phyloP scores from a whole-genome alignment of 2,113 vertebrate genomes.

The Corydoras maculifer region DNA sequence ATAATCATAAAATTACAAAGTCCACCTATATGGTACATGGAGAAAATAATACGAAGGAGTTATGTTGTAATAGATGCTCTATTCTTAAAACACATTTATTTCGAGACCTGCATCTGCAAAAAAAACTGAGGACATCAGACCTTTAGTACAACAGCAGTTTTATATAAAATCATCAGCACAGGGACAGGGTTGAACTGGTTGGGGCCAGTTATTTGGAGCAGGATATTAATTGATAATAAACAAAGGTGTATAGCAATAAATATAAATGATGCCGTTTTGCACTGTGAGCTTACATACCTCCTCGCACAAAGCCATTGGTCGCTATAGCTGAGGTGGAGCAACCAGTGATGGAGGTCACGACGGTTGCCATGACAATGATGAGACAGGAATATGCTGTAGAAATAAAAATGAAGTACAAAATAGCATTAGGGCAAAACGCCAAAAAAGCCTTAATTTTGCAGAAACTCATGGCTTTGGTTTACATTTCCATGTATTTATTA shows the following conservation, averaged over 20 bases:
- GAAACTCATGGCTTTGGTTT: no score
- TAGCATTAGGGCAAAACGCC: neutral
- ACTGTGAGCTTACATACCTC: slow-evolving; percentile 70
- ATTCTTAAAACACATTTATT: no score
- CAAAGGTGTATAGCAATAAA: neutral
- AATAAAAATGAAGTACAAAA: slow-evolving; percentile 32
- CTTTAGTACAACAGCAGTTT: neutral
- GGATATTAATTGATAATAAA: neutral
- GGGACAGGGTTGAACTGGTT: neutral
- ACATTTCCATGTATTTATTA: no score
- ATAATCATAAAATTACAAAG: no score
- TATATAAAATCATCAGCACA: neutral
- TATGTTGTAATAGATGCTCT: no score
- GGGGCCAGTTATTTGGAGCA: neutral
- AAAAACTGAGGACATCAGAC: no score
- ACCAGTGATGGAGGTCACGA: slow-evolving; percentile 95
- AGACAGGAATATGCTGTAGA: slow-evolving; percentile 75
- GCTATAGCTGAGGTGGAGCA: slow-evolving; percentile 95
- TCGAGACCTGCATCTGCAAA: no score
- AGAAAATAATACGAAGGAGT: no score
- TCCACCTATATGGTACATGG: no score
- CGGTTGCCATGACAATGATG: slow-evolving; percentile 86
- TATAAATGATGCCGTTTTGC: neutral
- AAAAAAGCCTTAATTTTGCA: no score
- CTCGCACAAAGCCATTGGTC: slow-evolving; percentile 95